These are phyloP conservation scores for Picus viridis DNA, from an alignment of 2,797 vertebrate species.

Conservation along the genomic window DNA sequence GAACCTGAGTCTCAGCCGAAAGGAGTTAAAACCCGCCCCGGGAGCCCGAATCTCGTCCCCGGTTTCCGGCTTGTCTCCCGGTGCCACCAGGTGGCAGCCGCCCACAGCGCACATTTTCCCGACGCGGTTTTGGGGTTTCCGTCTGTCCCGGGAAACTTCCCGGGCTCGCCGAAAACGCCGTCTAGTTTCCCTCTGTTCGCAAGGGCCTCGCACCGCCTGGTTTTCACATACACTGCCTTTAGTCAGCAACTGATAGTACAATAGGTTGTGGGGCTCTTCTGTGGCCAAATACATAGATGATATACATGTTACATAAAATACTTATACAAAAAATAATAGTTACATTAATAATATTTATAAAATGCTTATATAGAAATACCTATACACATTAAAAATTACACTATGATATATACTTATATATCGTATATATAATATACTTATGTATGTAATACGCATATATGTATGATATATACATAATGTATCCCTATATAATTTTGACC, in stretches of 20 bases:
- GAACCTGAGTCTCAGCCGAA: background rate
- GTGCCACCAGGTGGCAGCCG: constrained; percentile 78
- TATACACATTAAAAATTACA: no score
- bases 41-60: background rate
- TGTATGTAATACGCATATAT: no score
- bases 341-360: no score
- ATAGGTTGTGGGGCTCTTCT: background rate
- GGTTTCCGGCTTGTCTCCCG: background rate
- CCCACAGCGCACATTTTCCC: constrained; percentile 51
- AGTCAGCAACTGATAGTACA: fast-evolving
- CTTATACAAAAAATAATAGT: no score
- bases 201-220: background rate
- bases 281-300: no score
- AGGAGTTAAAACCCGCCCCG: background rate
- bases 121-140: fast-evolving
- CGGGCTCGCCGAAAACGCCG: background rate
- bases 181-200: background rate
- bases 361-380: no score
- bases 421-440: no score
- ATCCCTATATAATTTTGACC: background rate
- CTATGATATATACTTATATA: no score
- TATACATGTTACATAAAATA: no score
- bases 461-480: no score
- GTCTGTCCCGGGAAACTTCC: background rate
- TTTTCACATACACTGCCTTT: background rate